Base-by-base conservation (phyloP, 1,140 invertebrate genomes). In the Onthophagus taurus region DNA sequence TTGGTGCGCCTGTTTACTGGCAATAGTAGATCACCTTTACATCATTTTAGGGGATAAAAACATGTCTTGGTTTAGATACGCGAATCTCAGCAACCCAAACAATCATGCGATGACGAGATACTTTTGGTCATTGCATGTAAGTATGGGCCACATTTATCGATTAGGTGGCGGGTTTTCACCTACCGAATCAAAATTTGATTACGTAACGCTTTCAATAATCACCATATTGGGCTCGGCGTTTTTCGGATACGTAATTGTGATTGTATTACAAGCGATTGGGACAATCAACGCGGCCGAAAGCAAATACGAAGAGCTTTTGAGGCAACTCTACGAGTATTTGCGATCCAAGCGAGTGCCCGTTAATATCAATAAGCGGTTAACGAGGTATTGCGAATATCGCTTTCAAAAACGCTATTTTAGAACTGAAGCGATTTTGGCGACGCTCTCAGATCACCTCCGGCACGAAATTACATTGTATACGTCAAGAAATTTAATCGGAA, bases 391-490 rank as follows among this genome's bases (percentile, higher is more conserved):
- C 21, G 46, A 51, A 13, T 36, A 47, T 31, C 31, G 37, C n/a
- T 51, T 44, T 41, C 45, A 51, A 21, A 44, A 45, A 31, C 24
- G 36, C 8, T 48, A 44, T 31, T 51, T 44, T 16, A 31, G 29
- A 23, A 46, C 48, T 17, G 9, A 41, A 13, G 14, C 34, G 9
- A 55, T 57, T 31, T 39, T 51, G 26, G 33, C 36, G 6, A 51
- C 43, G 5, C 19, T 57, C 12, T 48, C 53, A 11, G 43, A 54
- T 3, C 38, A 48, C 26, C 33, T 55, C 7, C 38, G 33, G 4
- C 34, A 71, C 64, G 64, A 72, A 53, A 58, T 74, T 2, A 59
- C 66, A 33, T 53, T 71, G 29, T 63, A 71, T 34, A 65, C 59
- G 19, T 70, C 67, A 48, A 43, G 42, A 23, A 57, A 59, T 31